Conservation (phyloP, 2,888 invertebrate genomes). For the Drosophila subsilvestris region DNA sequence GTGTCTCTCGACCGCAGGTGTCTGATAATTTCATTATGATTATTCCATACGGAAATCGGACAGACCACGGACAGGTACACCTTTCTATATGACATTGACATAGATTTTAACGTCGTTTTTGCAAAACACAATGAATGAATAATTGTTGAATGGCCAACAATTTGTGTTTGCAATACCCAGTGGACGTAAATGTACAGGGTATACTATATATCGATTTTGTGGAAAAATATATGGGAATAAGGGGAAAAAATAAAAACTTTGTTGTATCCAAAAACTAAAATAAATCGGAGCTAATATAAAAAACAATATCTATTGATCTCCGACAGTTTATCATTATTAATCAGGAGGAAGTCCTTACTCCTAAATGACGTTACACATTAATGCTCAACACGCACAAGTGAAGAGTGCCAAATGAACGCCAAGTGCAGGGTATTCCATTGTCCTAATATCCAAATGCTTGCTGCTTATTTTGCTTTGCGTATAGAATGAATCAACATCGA, state of each 20-base stretch:
- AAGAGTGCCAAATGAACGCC: too few relatives aligned
- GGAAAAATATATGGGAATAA: neutral
- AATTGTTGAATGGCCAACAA: constrained; percentile 5
- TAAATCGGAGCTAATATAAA: too few relatives aligned
- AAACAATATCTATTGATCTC: too few relatives aligned
- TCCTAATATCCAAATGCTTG: neutral
- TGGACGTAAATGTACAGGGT: neutral
- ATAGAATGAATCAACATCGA: constrained; percentile 34
- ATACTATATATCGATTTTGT: neutral
- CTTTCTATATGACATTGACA: constrained; percentile 65
- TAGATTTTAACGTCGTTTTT: constrained; percentile 51
- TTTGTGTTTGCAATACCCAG: neutral
- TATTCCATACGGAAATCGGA: constrained; percentile 32
- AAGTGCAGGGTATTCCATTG: too few relatives aligned
- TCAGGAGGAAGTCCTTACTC: too few relatives aligned
- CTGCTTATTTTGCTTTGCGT: constrained; percentile 14
- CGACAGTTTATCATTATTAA: too few relatives aligned
- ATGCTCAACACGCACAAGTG: too few relatives aligned
- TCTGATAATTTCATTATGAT: constrained; percentile 39
- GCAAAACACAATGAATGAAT: constrained; percentile 24
- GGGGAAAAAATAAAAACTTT: too few relatives aligned
- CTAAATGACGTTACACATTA: too few relatives aligned
- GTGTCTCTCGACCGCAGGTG: constrained; percentile 46
- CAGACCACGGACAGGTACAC: constrained; percentile 19
- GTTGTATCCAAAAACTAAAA: too few relatives aligned